Conservation (phyloP, 2,113 vertebrate genomes). For the Melanerpes aurifrons region DNA sequence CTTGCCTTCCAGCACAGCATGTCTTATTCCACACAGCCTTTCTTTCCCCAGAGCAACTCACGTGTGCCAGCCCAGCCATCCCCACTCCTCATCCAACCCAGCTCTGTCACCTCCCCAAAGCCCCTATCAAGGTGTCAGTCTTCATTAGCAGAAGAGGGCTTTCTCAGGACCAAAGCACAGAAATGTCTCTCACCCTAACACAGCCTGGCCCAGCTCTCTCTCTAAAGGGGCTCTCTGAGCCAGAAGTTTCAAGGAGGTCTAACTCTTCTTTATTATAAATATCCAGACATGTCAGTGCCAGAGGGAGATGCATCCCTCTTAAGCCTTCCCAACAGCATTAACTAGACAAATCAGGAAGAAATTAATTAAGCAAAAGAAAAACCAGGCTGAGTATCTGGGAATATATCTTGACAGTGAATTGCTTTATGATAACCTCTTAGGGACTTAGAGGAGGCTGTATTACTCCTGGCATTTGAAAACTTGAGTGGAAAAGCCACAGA, state of each 20-base stretch:
- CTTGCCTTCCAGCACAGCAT: background rate
- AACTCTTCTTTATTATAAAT: background rate
- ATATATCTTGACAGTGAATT: background rate
- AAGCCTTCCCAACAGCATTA: conserved; percentile 7
- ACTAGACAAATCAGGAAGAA: conserved; percentile 19
- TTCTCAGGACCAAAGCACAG: background rate
- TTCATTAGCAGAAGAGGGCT: background rate
- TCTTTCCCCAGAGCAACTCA: background rate
- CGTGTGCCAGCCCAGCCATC: background rate
- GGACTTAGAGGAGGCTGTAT: background rate
- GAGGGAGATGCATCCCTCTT: background rate
- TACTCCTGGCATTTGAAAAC: background rate
- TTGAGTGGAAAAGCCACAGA: background rate
- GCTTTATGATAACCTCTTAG: background rate
- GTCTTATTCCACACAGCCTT: background rate
- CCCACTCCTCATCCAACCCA: background rate
- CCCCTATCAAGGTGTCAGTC: background rate
- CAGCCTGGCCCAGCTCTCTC: background rate
- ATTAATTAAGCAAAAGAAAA: conserved; percentile 30
- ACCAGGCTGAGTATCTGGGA: background rate
- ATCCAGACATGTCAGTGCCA: background rate
- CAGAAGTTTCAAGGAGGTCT: background rate
- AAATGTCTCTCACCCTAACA: background rate
- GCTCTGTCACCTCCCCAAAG: background rate
- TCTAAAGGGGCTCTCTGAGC: background rate